Conservation (phyloP, 2,797 vertebrate genomes). For the Onychomys arenicola region DNA sequence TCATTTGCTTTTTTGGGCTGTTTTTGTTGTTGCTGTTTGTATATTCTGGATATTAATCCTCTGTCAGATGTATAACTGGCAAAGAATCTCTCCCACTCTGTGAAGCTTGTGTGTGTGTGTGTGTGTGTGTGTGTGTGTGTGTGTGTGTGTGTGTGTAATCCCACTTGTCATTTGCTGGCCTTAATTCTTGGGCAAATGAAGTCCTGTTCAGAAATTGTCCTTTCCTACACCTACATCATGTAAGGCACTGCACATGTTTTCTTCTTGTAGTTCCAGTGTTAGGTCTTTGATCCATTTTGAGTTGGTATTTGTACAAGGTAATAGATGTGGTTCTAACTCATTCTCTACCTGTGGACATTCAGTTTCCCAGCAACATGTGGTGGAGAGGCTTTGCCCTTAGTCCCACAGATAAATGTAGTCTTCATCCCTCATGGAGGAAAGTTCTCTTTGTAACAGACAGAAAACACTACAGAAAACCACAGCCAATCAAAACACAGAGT, state of each 20-base stretch:
- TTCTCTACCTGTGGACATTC: neutral
- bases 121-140: neutral
- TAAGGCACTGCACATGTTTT: neutral
- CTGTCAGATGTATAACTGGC: neutral
- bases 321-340: neutral
- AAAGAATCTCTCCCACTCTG: neutral
- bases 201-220: neutral
- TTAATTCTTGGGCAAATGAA: neutral
- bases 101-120: neutral
- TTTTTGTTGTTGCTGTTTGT: neutral
- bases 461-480: neutral
- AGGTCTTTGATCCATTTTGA: neutral
- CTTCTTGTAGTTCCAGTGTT: neutral
- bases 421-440: neutral
- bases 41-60: neutral
- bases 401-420: neutral
- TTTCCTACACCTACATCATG: neutral
- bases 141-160: neutral
- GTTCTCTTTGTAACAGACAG: neutral
- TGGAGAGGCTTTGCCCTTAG: neutral
- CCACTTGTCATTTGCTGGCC: neutral
- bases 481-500: neutral
- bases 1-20: neutral
- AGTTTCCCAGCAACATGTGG: neutral
- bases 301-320: neutral